Evolutionary conservation across 1,140 invertebrate species (phyloP).

Genomic region (Lordiphosa collinella): DNA sequence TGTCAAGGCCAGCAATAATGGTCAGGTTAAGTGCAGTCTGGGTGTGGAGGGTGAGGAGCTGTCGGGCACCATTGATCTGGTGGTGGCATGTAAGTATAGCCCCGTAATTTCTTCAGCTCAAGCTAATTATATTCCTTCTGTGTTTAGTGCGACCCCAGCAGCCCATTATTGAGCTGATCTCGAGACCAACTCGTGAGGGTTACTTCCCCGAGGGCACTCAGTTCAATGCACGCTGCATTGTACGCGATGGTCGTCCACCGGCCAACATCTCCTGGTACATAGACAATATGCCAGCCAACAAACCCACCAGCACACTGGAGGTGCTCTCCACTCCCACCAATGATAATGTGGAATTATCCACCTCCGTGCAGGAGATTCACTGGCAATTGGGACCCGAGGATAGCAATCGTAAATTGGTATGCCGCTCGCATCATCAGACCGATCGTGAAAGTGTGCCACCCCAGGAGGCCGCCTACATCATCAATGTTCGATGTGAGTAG

Average conservation of each 20-base stretch:
- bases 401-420: slow-evolving; percentile 83
- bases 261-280: slow-evolving; percentile 86
- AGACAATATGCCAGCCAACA: slow-evolving; percentile 83
- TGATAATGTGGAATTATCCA: slow-evolving; percentile 80
- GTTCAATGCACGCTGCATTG: slow-evolving; percentile 84
- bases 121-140: not conserved
- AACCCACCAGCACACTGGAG: slow-evolving; percentile 81
- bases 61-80: slow-evolving; percentile 82
- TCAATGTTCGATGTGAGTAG: slow-evolving; percentile 66
- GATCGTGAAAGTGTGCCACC: slow-evolving; percentile 68
- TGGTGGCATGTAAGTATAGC: slow-evolving; percentile 85
- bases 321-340: slow-evolving; percentile 79
- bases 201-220: slow-evolving; percentile 83
- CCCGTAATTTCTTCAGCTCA: not conserved
- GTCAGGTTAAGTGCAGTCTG: slow-evolving; percentile 84
- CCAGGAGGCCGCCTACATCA: slow-evolving; percentile 59
- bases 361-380: slow-evolving; percentile 84
- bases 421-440: slow-evolving; percentile 83
- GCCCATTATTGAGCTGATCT: slow-evolving; percentile 82
- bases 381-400: slow-evolving; percentile 83
- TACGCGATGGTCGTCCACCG: slow-evolving; percentile 84
- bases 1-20: slow-evolving; percentile 84
- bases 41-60: slow-evolving; percentile 81
- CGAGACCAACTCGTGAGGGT: slow-evolving; percentile 76
- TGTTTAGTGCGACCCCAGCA: slow-evolving; percentile 82